Base-by-base conservation (phyloP, 2,888 invertebrate genomes). In the Trichopoda pennipes region DNA sequence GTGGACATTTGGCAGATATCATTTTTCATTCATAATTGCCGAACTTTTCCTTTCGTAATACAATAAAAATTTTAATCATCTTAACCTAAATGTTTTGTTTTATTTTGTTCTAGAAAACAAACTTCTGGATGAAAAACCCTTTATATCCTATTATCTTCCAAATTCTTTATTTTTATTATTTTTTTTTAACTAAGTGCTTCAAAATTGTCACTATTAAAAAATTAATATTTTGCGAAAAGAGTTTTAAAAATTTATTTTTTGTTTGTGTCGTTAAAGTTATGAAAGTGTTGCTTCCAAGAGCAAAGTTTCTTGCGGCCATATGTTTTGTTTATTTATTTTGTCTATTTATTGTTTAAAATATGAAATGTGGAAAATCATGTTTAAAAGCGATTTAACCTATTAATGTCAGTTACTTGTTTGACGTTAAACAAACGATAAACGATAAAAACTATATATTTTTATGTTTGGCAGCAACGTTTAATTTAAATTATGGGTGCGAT, bases 381-480 rank as follows among this genome's bases (percentile, higher is more conserved):
- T 81, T 75, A 16, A 55, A 28, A 2, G 47, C 58, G 6, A 28
- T 47, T 73, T 68, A 79, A 75, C 75, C 82, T 75, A 82, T 63
- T 63, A 79, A 82, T 75, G 79, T 66, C 82, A 82, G 70, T 79
- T 75, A 79, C 75, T 79, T 60, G 75, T 28, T 79, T 44, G 75
- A 74, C 55, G 81, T 79, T 82, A 70, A 61, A 64, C n/a, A n/a
- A n/a, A n/a, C n/a, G 28, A 38, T 12, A 1, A 38, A 38, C 55
- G 42, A 61, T 74, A 72, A 79, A 81, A 64, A 38, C n/a, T 10
- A 32, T 23, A 7, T 28, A 51, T 73, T 68, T 68, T 76, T 51
- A 17, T 51, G 9, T 61, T 44, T 44, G 42, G 53, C 61, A 28
- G 42, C 42, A 49, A 56, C 28, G 49, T 28, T n/a, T 38, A 7